A percentile compares a stretch with the other conserved stretches of the same genome.
These are phyloP conservation scores for Aphidius colemani DNA, from an alignment of 2,888 invertebrate genomes.

Conservation along the genomic window DNA sequence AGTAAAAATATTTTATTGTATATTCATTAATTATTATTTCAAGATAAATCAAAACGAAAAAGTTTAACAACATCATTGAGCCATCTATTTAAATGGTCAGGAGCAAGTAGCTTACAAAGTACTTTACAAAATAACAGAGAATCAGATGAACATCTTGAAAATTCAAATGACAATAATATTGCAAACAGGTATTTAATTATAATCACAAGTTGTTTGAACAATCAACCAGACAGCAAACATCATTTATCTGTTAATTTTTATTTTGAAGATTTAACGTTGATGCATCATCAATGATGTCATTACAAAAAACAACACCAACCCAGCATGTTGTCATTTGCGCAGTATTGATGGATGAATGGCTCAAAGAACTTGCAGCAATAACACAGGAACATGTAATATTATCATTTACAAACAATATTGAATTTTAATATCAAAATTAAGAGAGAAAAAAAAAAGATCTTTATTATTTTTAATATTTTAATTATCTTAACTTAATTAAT, in stretches of 20 bases:
- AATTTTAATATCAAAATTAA: slow-evolving; percentile 32
- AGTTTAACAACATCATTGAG: slow-evolving; percentile 78
- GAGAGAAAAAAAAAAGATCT: slow-evolving; percentile 28
- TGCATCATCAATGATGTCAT: slow-evolving; percentile 49
- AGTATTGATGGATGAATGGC: slow-evolving; percentile 91
- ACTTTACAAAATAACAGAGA: slow-evolving; percentile 33
- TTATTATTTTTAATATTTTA: background rate
- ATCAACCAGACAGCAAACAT: slow-evolving; percentile 18
- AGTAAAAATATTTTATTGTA: background rate
- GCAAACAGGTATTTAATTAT: slow-evolving; percentile 44
- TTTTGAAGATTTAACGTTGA: slow-evolving; percentile 18
- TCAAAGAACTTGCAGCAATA: slow-evolving; percentile 92
- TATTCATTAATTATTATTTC: slow-evolving; percentile 24
- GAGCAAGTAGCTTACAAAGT: slow-evolving; percentile 59
- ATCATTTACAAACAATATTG: slow-evolving; percentile 60
- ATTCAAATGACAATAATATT: slow-evolving; percentile 46
- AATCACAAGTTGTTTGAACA: background rate
- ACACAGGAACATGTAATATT: slow-evolving; percentile 89
- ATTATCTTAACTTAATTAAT: no score
- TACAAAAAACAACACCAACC: slow-evolving; percentile 55
- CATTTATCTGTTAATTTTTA: background rate
- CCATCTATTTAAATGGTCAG: slow-evolving; percentile 74
- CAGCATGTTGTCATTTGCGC: slow-evolving; percentile 78
- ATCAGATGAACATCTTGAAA: slow-evolving; percentile 41
- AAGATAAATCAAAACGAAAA: slow-evolving; percentile 71